Base-by-base conservation (phyloP, 2,797 vertebrate genomes). In the Vireo griseus region DNA sequence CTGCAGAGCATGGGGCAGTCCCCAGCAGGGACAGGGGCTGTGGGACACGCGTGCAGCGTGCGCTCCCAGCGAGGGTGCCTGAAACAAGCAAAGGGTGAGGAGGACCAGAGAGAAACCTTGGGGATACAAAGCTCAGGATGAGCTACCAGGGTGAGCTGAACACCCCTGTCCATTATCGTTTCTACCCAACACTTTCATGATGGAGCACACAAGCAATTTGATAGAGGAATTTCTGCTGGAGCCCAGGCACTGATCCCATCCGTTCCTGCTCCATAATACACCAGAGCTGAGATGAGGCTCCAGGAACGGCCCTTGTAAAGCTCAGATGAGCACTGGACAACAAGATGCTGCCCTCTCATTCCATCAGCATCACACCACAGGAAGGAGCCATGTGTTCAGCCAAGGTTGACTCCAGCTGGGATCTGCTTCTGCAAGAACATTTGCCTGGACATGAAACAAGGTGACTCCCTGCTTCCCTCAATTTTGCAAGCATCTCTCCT, bases 31-130 rank as follows among this genome's bases (percentile, higher is more conserved):
- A 37, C 3, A 2, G 25, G 9, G 37, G 24, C 45, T 62, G 51
- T 2, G 75, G 50, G 74, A 71, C 18, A 74, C 0, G 0, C 0
- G 0, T 8, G 16, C 0, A 0, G 0, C 0, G 0, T 8, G 16
- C 0, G 0, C 37, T 55, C 40, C 52, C 28, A 37, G 37, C 0
- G 0, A 39, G 51, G 52, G 44, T 29, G 6, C 20, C 40, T 33
- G 39, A 29, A 29, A 58, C 12, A 45, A 75, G 26, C 50, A 42
- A 86, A 78, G 25, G 24, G 18, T n/a, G n/a, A 81, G 33, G 7
- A 52, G 54, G n/a, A 65, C 17, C 31, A 44, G 40, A 39, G n/a
- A 50, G 57, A 33, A 74, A 54, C 13, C 15, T 5, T 20, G 16
- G 33, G 47, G 47, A 37, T 0, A 1, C 37, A 76, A 77, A 72